Conservation (phyloP, 2,797 vertebrate genomes). For the Mus caroli region DNA sequence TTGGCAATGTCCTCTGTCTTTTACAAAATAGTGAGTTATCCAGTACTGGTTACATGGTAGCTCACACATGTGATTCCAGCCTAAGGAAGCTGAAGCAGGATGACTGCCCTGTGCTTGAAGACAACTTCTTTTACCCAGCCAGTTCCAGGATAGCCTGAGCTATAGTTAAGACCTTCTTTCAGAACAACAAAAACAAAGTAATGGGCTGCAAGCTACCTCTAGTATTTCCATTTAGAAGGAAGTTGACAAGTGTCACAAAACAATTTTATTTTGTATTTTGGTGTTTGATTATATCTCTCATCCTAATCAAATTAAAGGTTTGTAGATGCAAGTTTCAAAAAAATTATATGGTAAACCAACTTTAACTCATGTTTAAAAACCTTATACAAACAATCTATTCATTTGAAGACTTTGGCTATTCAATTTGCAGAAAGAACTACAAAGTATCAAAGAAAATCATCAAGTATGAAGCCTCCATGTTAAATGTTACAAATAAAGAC, state of each 20-base stretch:
- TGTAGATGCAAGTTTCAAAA: slow-evolving; percentile 52
- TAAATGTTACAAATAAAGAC: slow-evolving; percentile 50
- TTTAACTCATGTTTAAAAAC: slow-evolving; percentile 58
- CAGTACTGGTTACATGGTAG: neutral
- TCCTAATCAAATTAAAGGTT: slow-evolving; percentile 61
- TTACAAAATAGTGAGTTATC: neutral
- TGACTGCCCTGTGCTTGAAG: neutral
- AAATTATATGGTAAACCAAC: slow-evolving; percentile 67
- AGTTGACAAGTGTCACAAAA: slow-evolving; percentile 52
- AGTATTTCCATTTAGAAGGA: slow-evolving; percentile 37
- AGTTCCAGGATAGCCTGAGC: neutral
- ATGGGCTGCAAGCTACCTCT: neutral
- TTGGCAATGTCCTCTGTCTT: slow-evolving; percentile 33
- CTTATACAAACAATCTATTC: slow-evolving; percentile 70
- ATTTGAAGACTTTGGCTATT: slow-evolving; percentile 60
- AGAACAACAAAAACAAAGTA: slow-evolving; percentile 23
- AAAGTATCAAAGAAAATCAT: slow-evolving; percentile 46
- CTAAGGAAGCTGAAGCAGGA: neutral
- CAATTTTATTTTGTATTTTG: slow-evolving; percentile 73
- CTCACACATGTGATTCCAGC: neutral
- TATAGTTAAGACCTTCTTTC: neutral
- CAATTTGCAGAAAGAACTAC: slow-evolving; percentile 41
- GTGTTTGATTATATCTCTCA: slow-evolving; percentile 66
- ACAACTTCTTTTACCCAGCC: neutral
- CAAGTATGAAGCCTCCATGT: slow-evolving; percentile 55